These are phyloP conservation scores for Tanypteryx hageni DNA, from an alignment of 2,888 invertebrate species.

Conservation along the genomic window DNA sequence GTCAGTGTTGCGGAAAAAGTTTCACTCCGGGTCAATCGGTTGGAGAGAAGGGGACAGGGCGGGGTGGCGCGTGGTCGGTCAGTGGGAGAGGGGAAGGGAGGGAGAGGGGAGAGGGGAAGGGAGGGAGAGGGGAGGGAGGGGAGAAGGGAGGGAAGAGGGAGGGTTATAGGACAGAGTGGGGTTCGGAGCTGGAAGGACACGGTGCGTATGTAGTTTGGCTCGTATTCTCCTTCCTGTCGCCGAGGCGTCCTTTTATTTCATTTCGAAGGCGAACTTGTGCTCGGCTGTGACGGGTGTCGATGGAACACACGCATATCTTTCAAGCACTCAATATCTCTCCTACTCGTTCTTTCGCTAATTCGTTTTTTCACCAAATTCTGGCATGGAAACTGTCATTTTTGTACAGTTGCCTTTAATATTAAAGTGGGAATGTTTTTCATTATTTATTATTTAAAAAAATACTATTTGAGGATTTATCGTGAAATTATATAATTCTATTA, in stretches of 20 bases:
- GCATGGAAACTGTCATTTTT: too few relatives aligned
- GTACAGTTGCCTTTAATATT: too few relatives aligned
- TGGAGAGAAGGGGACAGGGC: too few relatives aligned
- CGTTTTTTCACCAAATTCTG: too few relatives aligned
- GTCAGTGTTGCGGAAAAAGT: constrained; percentile 6
- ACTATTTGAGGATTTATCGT: too few relatives aligned
- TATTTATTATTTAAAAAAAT: too few relatives aligned
- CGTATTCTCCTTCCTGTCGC: not conserved
- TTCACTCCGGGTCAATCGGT: not conserved
- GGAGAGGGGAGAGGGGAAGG: not conserved
- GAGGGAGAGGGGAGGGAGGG: not conserved
- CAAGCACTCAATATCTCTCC: too few relatives aligned
- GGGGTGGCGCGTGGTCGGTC: not conserved
- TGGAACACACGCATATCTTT: too few relatives aligned
- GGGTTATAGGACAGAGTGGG: not conserved
- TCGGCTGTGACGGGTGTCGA: too few relatives aligned
- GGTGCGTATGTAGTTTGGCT: not conserved
- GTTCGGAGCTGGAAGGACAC: not conserved
- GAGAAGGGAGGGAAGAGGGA: not conserved
- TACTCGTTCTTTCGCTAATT: too few relatives aligned
- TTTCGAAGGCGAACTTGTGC: constrained; percentile 5
- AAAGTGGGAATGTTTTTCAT: too few relatives aligned
- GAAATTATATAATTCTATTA: too few relatives aligned
- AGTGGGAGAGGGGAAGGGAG: not conserved
- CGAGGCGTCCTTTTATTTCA: not conserved